phyloP scores from a whole-genome alignment of 2,797 vertebrate species.

The Euphonia xanthogaster region DNA sequence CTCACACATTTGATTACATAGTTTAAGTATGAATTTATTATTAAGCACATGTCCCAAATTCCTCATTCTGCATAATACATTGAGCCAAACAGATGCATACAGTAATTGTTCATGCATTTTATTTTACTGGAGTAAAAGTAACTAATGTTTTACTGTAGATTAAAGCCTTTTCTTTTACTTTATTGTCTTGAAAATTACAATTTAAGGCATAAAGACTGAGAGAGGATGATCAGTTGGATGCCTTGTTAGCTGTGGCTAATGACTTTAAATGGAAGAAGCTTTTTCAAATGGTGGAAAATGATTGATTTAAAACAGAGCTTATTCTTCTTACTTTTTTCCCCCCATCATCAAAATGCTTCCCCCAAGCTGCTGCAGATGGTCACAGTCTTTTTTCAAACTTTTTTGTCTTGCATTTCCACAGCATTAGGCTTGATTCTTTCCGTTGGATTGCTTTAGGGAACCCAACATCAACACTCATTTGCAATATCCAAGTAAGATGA shows the following conservation, averaged over 20 bases:
- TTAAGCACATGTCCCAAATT: not conserved
- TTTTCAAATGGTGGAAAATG: slow-evolving; percentile 19
- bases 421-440: slow-evolving; percentile 38
- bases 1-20: not conserved
- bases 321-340: not conserved
- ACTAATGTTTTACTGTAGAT: not conserved
- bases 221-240: not conserved
- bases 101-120: not conserved
- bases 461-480: slow-evolving; percentile 6
- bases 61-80: not conserved
- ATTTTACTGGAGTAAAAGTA: not conserved
- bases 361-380: slow-evolving; percentile 37
- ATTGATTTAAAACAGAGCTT: not conserved
- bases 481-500: not conserved
- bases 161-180: slow-evolving; percentile 2
- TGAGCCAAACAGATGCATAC: not conserved
- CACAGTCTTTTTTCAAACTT: slow-evolving; percentile 7
- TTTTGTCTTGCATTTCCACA: slow-evolving; percentile 32
- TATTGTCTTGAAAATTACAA: not conserved
- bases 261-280: slow-evolving; percentile 5
- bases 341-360: not conserved
- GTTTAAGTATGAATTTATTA: not conserved
- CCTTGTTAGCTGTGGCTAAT: slow-evolving; percentile 17
- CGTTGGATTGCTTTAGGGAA: slow-evolving; percentile 43
- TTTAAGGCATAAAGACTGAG: not conserved